phyloP scores from a whole-genome alignment of 2,797 vertebrate species.

The Molossus molossus region DNA sequence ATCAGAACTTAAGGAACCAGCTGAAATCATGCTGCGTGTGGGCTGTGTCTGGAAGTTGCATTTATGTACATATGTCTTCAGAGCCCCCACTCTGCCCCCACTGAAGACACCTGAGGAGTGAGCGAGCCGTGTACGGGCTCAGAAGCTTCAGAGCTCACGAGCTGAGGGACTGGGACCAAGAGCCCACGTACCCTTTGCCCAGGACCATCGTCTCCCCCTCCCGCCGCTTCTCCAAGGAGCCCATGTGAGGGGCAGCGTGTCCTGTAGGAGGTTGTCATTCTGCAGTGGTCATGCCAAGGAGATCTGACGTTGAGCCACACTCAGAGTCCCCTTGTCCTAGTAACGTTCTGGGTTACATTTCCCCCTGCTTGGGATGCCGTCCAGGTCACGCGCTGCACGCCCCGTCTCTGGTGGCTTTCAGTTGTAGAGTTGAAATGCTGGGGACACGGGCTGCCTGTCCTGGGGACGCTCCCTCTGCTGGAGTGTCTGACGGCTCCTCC shows the following conservation, averaged over 20 bases:
- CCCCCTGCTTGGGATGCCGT: no score
- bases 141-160: background rate
- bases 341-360: background rate
- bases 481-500: fast-evolving
- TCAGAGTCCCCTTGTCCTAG: background rate
- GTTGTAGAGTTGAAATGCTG: background rate
- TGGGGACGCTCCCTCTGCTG: fast-evolving
- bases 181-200: fast-evolving
- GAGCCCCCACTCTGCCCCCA: fast-evolving
- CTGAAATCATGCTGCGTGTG: background rate
- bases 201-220: background rate
- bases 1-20: background rate
- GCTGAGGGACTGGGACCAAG: fast-evolving
- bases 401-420: background rate
- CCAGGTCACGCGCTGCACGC: background rate
- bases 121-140: background rate
- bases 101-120: no score
- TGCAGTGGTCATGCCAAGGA: fast-evolving
- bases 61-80: background rate
- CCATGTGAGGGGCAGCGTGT: fast-evolving
- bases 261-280: background rate
- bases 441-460: background rate
- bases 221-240: background rate
- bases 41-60: background rate
- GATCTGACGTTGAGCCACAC: fast-evolving